These are phyloP conservation scores for Menura novaehollandiae DNA, from an alignment of 2,113 vertebrate genomes.

Conservation along the genomic window DNA sequence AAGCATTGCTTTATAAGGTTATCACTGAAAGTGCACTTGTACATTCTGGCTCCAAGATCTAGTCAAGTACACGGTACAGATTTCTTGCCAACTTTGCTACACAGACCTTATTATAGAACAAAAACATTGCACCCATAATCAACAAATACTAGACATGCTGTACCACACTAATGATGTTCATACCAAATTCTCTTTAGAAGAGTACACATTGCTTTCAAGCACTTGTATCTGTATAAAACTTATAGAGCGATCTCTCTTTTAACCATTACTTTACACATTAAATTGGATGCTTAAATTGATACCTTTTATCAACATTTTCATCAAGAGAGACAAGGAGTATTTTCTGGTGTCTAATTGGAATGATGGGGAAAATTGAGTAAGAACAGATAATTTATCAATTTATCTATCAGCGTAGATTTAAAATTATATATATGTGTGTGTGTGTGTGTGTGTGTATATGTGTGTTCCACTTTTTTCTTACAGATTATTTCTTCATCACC, in stretches of 20 bases:
- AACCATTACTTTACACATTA: not conserved
- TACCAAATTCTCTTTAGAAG: not conserved
- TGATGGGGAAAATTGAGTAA: not conserved
- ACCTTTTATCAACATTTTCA: not conserved
- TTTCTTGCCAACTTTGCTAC: constrained; percentile 34
- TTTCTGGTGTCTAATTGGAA: not conserved
- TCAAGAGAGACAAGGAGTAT: not conserved
- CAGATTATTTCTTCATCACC: not conserved
- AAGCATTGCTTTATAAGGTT: constrained; percentile 57
- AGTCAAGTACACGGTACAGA: not conserved
- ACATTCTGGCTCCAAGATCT: not conserved
- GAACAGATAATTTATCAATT: not conserved
- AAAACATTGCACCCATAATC: constrained; percentile 15
- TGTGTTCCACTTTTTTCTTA: not conserved
- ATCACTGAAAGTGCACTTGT: not conserved
- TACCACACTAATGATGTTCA: not conserved
- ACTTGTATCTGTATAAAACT: not conserved
- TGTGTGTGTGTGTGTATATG: not conserved
- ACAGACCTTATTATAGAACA: constrained; percentile 31
- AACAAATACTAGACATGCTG: constrained; percentile 8
- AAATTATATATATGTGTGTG: not conserved
- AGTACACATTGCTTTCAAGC: not conserved
- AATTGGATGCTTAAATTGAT: not conserved
- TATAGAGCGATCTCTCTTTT: not conserved
- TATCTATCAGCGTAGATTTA: not conserved